A percentile compares a stretch with the other conserved stretches of the same genome.
These are phyloP conservation scores for Eupithecia dodoneata DNA, from an alignment of 2,888 invertebrate species.

Conservation along the genomic window DNA sequence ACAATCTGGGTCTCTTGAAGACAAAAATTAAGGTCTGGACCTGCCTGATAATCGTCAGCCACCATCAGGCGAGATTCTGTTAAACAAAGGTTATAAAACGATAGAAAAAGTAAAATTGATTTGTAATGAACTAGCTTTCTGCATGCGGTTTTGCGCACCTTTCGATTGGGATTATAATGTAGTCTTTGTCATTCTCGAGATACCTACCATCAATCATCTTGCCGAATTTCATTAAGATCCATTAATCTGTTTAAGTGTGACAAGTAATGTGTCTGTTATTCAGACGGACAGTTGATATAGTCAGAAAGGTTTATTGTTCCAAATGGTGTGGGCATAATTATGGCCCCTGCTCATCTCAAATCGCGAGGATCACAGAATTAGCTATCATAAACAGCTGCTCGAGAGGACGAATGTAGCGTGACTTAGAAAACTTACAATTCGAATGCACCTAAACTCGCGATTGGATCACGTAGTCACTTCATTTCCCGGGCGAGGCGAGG, in stretches of 20 bases:
- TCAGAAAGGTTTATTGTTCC: conserved; percentile 23
- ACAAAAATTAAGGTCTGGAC: too few species aligned
- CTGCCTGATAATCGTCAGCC: too few species aligned
- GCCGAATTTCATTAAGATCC: not conserved
- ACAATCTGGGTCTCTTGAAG: too few species aligned
- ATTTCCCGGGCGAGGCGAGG: conserved; percentile 65
- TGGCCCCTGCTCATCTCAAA: conserved; percentile 30
- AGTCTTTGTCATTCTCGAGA: not conserved
- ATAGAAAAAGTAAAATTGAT: too few species aligned
- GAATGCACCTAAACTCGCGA: conserved; percentile 81
- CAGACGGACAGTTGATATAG: not conserved
- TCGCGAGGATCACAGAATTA: conserved; percentile 42
- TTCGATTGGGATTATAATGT: not conserved
- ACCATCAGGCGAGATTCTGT: too few species aligned
- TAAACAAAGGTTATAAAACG: too few species aligned
- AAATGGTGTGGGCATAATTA: conserved; percentile 24
- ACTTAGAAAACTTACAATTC: conserved; percentile 64
- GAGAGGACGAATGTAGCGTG: conserved; percentile 55
- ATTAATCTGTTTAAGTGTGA: not conserved
- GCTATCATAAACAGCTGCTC: conserved; percentile 38
- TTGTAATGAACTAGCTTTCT: not conserved
- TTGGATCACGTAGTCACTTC: conserved; percentile 83
- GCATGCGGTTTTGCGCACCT: not conserved
- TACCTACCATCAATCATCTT: not conserved
- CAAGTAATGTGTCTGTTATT: too few species aligned